Base-by-base conservation (phyloP, 2,797 vertebrate species). In the Rhinophrynus dorsalis region DNA sequence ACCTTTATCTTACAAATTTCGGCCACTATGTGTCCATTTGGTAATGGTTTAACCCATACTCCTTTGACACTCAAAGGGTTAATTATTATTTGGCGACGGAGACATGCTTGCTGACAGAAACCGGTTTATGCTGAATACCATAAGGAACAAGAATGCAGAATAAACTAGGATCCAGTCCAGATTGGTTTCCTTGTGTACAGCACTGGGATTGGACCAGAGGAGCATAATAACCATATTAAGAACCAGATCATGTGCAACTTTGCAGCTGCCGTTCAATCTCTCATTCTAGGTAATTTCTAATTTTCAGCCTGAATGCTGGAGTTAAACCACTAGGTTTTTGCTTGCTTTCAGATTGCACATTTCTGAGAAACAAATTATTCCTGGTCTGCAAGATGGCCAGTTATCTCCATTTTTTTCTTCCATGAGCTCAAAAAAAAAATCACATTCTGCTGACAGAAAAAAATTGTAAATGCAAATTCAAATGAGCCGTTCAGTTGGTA, bases 221-320 rank as follows among this genome's bases (percentile, higher is more conserved):
- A 17, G 40, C 32, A 54, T 54, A 61, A 61, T 23, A 29, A 45
- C 24, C 26, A 30, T 37, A 69, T 61, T 69, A 54, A 61, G 42
- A 69, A n/a, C 67, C 67, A 26, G 57, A 54, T 61, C 56, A 69
- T 69, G 29, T 30, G 4, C 9, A 30, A 30, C 9, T 4, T 50
- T 62, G 32, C 50, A 56, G 59, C 59, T 56, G 68, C 68, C 23
- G 13, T 13, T 54, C 35, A 60, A 13, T 56, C 42, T 27, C 21
- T 21, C 59, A 27, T 30, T 29, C 59, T 38, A 45, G 40, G 51
- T 56, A 35, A 63, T 64, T 57, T 50, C 59, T 64, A 35, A 71
- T 71, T 71, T 71, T 64, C 59, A 71, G 60, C 50, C 59, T 71
- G 68, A 55, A 54, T 15, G 68, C 59, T 40, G 42, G 24, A 47